These are phyloP conservation scores for Tetanocera ferruginea DNA, from an alignment of 2,888 invertebrate species.

Conservation along the genomic window DNA sequence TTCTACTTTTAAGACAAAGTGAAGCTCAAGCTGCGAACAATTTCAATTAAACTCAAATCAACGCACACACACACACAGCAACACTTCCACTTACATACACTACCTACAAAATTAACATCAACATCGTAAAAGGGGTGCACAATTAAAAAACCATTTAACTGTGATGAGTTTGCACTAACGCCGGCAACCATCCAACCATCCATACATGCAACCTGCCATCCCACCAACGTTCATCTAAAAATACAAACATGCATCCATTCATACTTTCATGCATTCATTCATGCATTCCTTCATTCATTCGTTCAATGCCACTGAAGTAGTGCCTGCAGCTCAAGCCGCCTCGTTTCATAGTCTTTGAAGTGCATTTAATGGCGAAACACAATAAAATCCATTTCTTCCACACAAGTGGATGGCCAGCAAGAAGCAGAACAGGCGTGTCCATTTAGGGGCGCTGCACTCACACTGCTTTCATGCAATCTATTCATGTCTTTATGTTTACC, in stretches of 20 bases:
- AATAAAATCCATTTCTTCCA: slow-evolving; percentile 13
- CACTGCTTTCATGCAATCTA: too few relatives aligned
- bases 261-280: slow-evolving; percentile 13
- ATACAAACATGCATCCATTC: neutral
- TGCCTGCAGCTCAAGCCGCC: neutral
- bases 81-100: too few relatives aligned
- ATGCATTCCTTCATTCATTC: neutral
- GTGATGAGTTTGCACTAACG: slow-evolving; percentile 22
- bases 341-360: slow-evolving; percentile 24
- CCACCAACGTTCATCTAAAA: neutral
- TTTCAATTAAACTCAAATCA: neutral
- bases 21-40: neutral
- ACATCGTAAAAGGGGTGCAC: neutral
- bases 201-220: neutral
- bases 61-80: neutral
- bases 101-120: neutral
- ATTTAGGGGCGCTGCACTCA: too few relatives aligned
- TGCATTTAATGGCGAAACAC: slow-evolving; percentile 31
- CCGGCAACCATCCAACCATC: neutral
- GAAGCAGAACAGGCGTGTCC: neutral
- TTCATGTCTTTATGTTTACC: too few relatives aligned
- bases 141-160: slow-evolving; percentile 19
- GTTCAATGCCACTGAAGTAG: neutral
- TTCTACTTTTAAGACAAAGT: too few relatives aligned
- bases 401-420: slow-evolving; percentile 34